Conservation (phyloP, 2,888 invertebrate species). For the Gerris lacustris region DNA sequence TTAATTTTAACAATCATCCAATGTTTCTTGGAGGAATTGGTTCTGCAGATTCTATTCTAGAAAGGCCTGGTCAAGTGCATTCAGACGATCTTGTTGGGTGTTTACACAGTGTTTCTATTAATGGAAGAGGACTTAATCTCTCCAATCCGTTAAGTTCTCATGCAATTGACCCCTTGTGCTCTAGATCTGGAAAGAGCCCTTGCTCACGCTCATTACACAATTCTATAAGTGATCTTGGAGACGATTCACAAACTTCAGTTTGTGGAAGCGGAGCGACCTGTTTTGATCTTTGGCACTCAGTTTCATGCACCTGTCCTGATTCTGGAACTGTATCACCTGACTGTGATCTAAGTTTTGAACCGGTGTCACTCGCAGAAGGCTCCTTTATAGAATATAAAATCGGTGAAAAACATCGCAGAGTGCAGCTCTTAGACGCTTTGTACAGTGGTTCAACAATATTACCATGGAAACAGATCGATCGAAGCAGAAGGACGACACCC, state of each 20-base stretch:
- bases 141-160: constrained; percentile 60
- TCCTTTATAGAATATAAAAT: constrained; percentile 65
- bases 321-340: constrained; percentile 59
- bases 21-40: constrained; percentile 73
- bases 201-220: constrained; percentile 24
- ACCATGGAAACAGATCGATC: constrained; percentile 38
- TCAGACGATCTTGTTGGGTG: constrained; percentile 91
- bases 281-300: constrained; percentile 70
- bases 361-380: constrained; percentile 64
- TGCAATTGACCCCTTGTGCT: constrained; percentile 64
- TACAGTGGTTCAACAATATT: constrained; percentile 62
- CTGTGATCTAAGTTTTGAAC: constrained; percentile 63
- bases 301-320: constrained; percentile 44
- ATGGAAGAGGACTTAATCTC: constrained; percentile 70
- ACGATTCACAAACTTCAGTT: constrained; percentile 30
- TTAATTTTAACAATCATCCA: constrained; percentile 82
- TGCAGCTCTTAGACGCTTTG: constrained; percentile 69
- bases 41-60: constrained; percentile 72
- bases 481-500: constrained; percentile 35
- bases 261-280: constrained; percentile 59
- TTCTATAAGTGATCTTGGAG: constrained; percentile 22
- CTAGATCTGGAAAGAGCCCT: constrained; percentile 41
- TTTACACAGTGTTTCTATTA: constrained; percentile 77
- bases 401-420: constrained; percentile 72
- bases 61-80: constrained; percentile 78